Evolutionary conservation across 2,113 vertebrate species (phyloP).

Genomic region (Nesoenas mayeri): DNA sequence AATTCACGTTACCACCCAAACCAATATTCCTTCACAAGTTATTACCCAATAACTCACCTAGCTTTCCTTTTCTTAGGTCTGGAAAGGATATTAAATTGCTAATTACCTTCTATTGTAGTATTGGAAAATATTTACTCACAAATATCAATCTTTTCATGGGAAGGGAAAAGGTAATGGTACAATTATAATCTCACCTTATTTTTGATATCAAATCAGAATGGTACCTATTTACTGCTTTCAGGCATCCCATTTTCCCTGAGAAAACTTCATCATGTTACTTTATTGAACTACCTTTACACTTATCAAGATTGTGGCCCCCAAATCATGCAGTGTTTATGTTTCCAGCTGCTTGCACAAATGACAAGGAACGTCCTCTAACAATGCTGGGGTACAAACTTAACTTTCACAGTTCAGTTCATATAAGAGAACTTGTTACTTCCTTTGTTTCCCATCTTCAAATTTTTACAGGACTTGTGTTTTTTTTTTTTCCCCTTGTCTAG

Average conservation of each 20-base stretch:
- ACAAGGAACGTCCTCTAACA: not conserved
- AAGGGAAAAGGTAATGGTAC: not conserved
- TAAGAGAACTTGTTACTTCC: not conserved
- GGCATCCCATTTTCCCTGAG: not conserved
- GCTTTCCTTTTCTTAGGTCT: not conserved
- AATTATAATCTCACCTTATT: not conserved
- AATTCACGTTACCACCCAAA: not conserved
- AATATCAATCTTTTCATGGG: not conserved
- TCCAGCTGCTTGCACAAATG: not conserved
- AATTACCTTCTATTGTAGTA: not conserved
- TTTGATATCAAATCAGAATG: not conserved
- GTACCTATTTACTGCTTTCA: not conserved
- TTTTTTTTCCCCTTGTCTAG: no score
- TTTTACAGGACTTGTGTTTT: not conserved
- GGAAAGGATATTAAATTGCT: constrained; percentile 29
- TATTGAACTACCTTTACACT: not conserved
- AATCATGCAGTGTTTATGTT: not conserved
- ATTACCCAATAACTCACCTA: constrained; percentile 5
- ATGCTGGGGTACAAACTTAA: not conserved
- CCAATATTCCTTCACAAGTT: constrained; percentile 14
- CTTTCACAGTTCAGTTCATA: not conserved
- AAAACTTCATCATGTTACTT: not conserved
- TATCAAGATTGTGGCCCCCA: not conserved
- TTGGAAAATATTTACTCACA: not conserved
- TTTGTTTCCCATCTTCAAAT: not conserved